These are phyloP conservation scores for Tachyglossus aculeatus DNA, from an alignment of 2,797 vertebrate species.

Conservation along the genomic window DNA sequence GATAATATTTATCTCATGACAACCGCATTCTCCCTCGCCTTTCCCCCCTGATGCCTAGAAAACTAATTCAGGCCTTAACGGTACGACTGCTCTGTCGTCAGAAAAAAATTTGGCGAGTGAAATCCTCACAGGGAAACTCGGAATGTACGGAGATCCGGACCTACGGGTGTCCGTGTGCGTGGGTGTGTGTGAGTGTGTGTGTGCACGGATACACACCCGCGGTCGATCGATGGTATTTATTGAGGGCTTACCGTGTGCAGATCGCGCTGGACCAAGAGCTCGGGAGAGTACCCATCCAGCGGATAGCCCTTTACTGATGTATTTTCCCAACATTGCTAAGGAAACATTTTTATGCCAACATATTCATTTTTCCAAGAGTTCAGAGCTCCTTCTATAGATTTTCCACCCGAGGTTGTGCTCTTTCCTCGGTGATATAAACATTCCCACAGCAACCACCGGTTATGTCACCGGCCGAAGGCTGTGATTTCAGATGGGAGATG, in stretches of 20 bases:
- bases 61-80: slow-evolving; percentile 32
- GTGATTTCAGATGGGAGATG: slow-evolving; percentile 22
- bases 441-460: slow-evolving; percentile 19
- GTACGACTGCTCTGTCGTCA: slow-evolving; percentile 2
- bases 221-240: too few relatives aligned
- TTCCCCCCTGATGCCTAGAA: slow-evolving; percentile 19
- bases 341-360: slow-evolving; percentile 22
- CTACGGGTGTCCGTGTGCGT: too few relatives aligned
- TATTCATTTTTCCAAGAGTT: slow-evolving; percentile 42
- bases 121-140: slow-evolving; percentile 8
- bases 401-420: slow-evolving; percentile 24
- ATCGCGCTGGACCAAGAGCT: too few relatives aligned
- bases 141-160: too few relatives aligned
- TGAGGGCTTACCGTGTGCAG: too few relatives aligned
- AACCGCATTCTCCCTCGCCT: slow-evolving; percentile 9
- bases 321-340: slow-evolving; percentile 16
- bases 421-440: slow-evolving; percentile 30
- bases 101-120: not conserved
- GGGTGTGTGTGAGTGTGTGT: too few relatives aligned
- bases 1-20: not conserved
- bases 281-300: too few relatives aligned
- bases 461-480: not conserved
- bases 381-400: slow-evolving; percentile 21
- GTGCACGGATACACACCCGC: too few relatives aligned
- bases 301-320: slow-evolving; percentile 16